Evolutionary conservation across 1,140 invertebrate genomes (phyloP).

Genomic region (Apis mellifera): Amel_HAv3.1 CM009941.2:11411501-11412000

Average conservation of each 20-base stretch:
- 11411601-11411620: too few species aligned
- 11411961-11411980: slow-evolving; percentile 92
- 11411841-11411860: slow-evolving; percentile 9
- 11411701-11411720: slow-evolving; percentile 10
- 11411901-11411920: slow-evolving; percentile 34
- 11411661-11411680: too few species aligned
- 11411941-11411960: background rate
- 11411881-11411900: slow-evolving; percentile 22
- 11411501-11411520: slow-evolving; percentile 87
- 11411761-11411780: slow-evolving; percentile 64
- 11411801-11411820: slow-evolving; percentile 56
- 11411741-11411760: slow-evolving; percentile 60
- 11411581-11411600: too few species aligned
- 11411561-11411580: too few species aligned
- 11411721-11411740: slow-evolving; percentile 41
- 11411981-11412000: slow-evolving; percentile 86
- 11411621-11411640: too few species aligned
- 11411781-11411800: slow-evolving; percentile 56
- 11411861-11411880: slow-evolving; percentile 35
- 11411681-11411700: background rate
- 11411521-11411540: slow-evolving; percentile 90
- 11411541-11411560: slow-evolving; percentile 60
- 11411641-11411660: too few species aligned
- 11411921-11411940: background rate
- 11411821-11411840: slow-evolving; percentile 51